phyloP scores from a whole-genome alignment of 2,888 invertebrate genomes.

The Meteorus cinctellus region DNA sequence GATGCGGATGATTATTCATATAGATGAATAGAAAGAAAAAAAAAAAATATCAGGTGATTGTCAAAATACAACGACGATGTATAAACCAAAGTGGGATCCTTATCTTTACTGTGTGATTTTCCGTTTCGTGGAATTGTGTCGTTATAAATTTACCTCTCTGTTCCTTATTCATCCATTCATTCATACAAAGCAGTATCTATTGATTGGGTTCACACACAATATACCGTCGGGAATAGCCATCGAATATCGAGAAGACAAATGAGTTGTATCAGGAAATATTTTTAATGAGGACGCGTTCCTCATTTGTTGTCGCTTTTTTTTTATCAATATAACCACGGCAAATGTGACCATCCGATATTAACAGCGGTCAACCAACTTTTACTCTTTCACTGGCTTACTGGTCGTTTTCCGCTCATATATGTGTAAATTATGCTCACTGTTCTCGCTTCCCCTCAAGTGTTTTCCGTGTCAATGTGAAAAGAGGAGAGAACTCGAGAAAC shows the following conservation, averaged over 20 bases:
- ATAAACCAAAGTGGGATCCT: conserved; percentile 31
- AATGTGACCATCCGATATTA: conserved; percentile 28
- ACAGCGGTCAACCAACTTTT: conserved; percentile 67
- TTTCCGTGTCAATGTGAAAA: conserved; percentile 39
- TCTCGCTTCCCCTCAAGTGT: not conserved
- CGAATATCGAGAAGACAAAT: no score
- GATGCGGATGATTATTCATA: not conserved
- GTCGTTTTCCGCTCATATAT: not conserved
- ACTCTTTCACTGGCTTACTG: not conserved
- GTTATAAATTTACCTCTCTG: no score
- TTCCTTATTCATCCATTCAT: no score
- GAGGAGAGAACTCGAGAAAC: conserved; percentile 60
- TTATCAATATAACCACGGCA: not conserved
- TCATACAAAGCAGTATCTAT: no score
- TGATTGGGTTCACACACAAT: no score
- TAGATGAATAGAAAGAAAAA: not conserved
- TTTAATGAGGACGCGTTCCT: no score
- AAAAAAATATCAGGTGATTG: conserved; percentile 56
- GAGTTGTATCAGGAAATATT: no score
- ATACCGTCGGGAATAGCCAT: no score
- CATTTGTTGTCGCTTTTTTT: not conserved
- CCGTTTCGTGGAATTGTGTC: not conserved
- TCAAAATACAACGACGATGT: conserved; percentile 37
- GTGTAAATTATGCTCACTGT: conserved; percentile 1
- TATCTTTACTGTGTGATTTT: not conserved